Conservation (phyloP, 2,888 invertebrate genomes). For the Deroplatys truncata region DNA sequence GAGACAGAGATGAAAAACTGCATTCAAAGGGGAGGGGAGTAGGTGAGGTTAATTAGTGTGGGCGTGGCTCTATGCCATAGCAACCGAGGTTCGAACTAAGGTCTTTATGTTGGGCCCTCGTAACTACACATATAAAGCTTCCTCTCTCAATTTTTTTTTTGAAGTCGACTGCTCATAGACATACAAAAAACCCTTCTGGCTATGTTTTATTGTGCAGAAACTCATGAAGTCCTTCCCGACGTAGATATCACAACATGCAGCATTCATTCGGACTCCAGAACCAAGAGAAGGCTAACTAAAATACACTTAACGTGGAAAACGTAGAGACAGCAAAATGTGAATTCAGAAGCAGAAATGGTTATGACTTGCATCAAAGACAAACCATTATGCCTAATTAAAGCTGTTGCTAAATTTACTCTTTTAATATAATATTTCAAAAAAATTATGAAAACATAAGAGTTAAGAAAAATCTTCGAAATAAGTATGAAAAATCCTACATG, state of each 20-base stretch:
- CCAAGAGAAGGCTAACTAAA: background rate
- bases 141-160: background rate
- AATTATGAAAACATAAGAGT: no score
- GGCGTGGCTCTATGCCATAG: constrained; percentile 7
- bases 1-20: background rate
- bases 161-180: background rate
- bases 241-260: background rate
- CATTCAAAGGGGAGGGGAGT: background rate
- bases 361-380: background rate
- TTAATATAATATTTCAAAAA: no score
- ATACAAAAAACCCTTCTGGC: background rate
- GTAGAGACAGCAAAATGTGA: background rate
- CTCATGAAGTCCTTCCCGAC: background rate
- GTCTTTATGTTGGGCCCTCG: background rate
- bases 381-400: background rate
- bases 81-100: constrained; percentile 10
- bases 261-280: background rate
- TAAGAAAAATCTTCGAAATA: no score
- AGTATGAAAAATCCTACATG: no score
- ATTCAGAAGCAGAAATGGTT: background rate
- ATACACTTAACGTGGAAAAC: background rate
- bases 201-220: background rate
- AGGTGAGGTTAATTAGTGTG: background rate
- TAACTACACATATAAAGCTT: background rate
- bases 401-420: no score